These are phyloP conservation scores for Aphodius granarius DNA, from an alignment of 2,888 invertebrate species.

Conservation along the genomic window DNA sequence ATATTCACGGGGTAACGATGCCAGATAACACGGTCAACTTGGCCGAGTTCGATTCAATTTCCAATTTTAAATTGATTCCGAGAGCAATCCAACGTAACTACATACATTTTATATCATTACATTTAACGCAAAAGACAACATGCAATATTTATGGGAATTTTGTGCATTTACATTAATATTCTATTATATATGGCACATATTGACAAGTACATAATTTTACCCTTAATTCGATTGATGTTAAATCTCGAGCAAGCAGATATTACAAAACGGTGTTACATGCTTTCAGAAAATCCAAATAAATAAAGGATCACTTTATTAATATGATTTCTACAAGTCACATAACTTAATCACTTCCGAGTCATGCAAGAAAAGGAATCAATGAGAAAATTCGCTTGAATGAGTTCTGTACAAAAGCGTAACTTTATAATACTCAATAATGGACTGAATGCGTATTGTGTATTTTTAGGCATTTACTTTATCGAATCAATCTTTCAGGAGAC, in stretches of 20 bases:
- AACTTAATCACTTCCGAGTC: background rate
- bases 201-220: too few relatives aligned
- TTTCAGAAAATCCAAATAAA: too few relatives aligned
- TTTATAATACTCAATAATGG: background rate
- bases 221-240: too few relatives aligned
- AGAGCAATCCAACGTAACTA: background rate
- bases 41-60: background rate
- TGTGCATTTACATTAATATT: too few relatives aligned
- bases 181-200: too few relatives aligned
- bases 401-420: background rate
- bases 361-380: background rate
- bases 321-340: background rate
- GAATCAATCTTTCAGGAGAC: slow-evolving; percentile 7
- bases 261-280: too few relatives aligned
- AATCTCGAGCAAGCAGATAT: too few relatives aligned
- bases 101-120: background rate
- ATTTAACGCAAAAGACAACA: too few relatives aligned
- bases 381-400: background rate
- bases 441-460: slow-evolving; percentile 7
- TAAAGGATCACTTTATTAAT: too few relatives aligned
- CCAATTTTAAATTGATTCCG: background rate
- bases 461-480: slow-evolving; percentile 11
- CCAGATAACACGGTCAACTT: too few relatives aligned
- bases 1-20: background rate
- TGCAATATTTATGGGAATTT: too few relatives aligned